Evolutionary conservation across 2,113 vertebrate species (phyloP).

Genomic region (Bubalus kerabau): DNA sequence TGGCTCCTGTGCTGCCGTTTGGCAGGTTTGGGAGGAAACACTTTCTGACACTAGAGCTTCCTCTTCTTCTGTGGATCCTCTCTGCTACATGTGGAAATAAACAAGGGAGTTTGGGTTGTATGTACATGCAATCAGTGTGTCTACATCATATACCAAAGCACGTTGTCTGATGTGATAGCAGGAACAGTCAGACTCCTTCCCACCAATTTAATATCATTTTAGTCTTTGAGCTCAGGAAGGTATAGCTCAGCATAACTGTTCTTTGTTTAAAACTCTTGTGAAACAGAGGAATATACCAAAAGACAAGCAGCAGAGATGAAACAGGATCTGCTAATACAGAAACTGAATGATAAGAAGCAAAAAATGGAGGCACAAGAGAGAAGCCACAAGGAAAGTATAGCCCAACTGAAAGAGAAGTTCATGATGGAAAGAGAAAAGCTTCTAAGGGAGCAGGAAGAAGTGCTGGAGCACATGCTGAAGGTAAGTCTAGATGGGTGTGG

Average conservation of each 20-base stretch:
- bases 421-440: background rate
- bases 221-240: background rate
- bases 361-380: background rate
- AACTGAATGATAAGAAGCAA: background rate
- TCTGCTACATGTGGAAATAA: background rate
- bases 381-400: background rate
- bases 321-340: background rate
- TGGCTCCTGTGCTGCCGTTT: background rate
- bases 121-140: background rate
- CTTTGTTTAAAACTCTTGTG: background rate
- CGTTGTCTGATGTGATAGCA: background rate
- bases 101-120: background rate
- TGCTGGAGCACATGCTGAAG: conserved; percentile 10
- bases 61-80: fast-evolving
- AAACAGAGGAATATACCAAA: background rate
- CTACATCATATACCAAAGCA: background rate
- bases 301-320: conserved; percentile 24
- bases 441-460: background rate
- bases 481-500: background rate
- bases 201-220: background rate
- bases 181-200: background rate
- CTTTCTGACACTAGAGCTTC: background rate
- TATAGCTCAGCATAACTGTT: background rate
- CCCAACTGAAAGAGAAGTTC: background rate
- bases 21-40: background rate